Conservation (phyloP, 2,113 vertebrate genomes). For the Urocynchramus pylzowi region DNA sequence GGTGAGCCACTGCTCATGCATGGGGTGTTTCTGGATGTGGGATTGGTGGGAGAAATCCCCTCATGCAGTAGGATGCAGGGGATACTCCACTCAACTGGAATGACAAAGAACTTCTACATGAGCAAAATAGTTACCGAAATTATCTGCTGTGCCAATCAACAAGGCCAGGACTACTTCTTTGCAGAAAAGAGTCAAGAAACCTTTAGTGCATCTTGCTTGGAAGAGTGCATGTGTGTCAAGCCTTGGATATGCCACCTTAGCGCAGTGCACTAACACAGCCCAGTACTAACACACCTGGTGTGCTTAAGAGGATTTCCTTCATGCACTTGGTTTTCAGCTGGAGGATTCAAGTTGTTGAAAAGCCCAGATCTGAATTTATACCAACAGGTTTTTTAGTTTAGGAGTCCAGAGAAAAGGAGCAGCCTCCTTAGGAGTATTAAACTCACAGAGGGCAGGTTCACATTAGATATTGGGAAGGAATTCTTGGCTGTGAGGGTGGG, state of each 20-base stretch:
- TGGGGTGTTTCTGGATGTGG: background rate
- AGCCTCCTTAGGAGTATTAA: background rate
- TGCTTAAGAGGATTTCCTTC: background rate
- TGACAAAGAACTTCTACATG: background rate
- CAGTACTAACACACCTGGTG: fast-evolving
- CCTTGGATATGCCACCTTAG: background rate
- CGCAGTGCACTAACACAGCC: background rate
- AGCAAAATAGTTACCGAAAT: background rate
- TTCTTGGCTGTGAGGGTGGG: fast-evolving
- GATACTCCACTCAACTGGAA: background rate
- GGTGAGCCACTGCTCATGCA: fast-evolving
- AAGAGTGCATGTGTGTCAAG: background rate
- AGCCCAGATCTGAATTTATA: background rate
- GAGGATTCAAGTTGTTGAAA: background rate
- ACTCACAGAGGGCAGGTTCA: background rate
- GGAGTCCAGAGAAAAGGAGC: background rate
- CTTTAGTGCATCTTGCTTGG: background rate
- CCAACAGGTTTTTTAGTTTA: background rate
- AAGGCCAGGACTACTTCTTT: background rate
- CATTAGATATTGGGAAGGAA: background rate
- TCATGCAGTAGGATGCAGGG: fast-evolving
- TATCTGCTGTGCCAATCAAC: background rate
- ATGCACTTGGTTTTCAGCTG: background rate
- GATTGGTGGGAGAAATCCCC: background rate
- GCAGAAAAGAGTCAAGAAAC: background rate